Conservation (phyloP, 35 echinoderm and acorn worm species). For the Patiria miniata region DNA sequence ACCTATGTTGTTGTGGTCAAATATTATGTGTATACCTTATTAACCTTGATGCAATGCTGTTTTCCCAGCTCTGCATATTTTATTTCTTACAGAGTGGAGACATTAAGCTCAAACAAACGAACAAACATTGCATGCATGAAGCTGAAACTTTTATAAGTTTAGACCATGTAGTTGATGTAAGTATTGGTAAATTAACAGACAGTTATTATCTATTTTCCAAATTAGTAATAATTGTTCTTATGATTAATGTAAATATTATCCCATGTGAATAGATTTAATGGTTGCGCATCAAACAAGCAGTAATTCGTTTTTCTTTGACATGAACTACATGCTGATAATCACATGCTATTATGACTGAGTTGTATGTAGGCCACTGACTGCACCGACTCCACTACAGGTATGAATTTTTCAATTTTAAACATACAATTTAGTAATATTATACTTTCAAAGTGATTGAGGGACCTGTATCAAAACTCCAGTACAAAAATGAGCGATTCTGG, state of each 20-base stretch:
- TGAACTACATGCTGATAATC: background rate
- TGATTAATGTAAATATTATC: background rate
- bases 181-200: too few relatives aligned
- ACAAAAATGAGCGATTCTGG: background rate
- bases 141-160: too few relatives aligned
- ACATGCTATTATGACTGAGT: background rate
- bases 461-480: background rate
- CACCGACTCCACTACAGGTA: too few relatives aligned
- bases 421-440: background rate
- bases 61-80: too few relatives aligned
- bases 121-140: too few relatives aligned
- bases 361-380: background rate
- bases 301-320: background rate
- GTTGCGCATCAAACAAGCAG: background rate
- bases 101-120: too few relatives aligned
- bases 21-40: too few relatives aligned
- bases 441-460: background rate
- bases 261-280: background rate
- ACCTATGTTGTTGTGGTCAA: background rate
- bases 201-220: background rate
- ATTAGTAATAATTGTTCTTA: background rate
- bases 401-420: background rate
- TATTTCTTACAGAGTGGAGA: too few relatives aligned
- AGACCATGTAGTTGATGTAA: too few relatives aligned
- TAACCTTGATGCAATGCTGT: too few relatives aligned